Conservation (phyloP, 1,140 invertebrate species). For the Drosophila gunungcola region DNA sequence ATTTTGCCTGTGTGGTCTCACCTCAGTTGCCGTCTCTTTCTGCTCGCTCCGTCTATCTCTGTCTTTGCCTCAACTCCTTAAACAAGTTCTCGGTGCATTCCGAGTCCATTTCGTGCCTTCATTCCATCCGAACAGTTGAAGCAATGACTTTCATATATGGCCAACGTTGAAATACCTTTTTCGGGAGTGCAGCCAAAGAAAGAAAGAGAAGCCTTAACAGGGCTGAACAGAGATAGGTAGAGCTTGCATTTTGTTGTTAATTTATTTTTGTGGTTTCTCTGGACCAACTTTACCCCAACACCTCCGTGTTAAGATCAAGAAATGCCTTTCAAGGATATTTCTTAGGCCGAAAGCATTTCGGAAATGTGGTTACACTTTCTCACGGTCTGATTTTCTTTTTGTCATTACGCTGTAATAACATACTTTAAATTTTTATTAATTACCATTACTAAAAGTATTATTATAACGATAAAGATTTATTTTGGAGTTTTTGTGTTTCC, state of each 20-base stretch:
- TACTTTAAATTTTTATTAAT: not conserved
- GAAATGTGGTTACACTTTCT: constrained; percentile 30
- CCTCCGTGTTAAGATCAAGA: constrained; percentile 21
- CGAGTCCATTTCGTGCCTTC: constrained; percentile 41
- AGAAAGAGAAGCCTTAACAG: not conserved
- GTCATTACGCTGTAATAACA: not conserved
- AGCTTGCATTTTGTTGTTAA: constrained; percentile 44
- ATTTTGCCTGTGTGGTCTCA: constrained; percentile 66
- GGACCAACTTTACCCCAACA: constrained; percentile 37
- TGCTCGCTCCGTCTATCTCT: constrained; percentile 1
- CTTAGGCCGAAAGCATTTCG: constrained; percentile 7
- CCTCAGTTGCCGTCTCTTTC: constrained; percentile 28
- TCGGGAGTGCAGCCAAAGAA: constrained; percentile 37
- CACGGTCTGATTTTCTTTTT: constrained; percentile 38
- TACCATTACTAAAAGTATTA: not conserved
- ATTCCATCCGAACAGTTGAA: constrained; percentile 50
- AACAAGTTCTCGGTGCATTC: constrained; percentile 50
- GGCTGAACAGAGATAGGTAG: not conserved
- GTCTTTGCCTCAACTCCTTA: constrained; percentile 37
- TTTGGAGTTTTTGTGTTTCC: not conserved
- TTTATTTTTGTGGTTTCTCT: constrained; percentile 41
- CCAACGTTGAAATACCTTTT: constrained; percentile 47
- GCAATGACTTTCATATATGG: constrained; percentile 59
- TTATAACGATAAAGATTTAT: not conserved
- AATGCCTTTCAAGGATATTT: constrained; percentile 43